Percentiles rank a stretch among this genome's conserved stretches.
phyloP scores from a whole-genome alignment of 2,113 vertebrate genomes.

The Mugil cephalus region DNA sequence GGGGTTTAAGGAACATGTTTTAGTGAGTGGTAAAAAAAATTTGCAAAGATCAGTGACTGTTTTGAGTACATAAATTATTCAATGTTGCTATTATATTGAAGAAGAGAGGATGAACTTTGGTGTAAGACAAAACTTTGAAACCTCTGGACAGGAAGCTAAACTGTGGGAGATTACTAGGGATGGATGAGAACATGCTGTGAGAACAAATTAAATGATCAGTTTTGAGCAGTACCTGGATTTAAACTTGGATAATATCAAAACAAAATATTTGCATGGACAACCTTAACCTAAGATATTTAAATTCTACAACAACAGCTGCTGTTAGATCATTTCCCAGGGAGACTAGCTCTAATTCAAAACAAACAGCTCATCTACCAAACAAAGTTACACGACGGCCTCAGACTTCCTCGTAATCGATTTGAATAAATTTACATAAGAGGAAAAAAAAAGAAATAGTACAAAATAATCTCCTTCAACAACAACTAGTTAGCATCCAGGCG shows the following conservation, averaged over 20 bases:
- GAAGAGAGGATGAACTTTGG: too few relatives aligned
- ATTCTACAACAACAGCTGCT: not conserved
- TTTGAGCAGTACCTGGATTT: not conserved
- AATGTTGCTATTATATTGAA: too few relatives aligned
- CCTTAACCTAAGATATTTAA: not conserved
- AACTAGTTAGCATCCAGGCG: not conserved
- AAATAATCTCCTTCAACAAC: not conserved
- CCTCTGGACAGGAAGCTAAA: too few relatives aligned
- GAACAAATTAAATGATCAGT: not conserved
- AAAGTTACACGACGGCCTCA: not conserved
- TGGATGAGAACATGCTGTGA: too few relatives aligned
- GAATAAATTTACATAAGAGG: not conserved
- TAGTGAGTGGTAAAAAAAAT: conserved; percentile 38
- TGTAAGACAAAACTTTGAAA: too few relatives aligned
- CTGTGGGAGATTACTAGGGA: not conserved
- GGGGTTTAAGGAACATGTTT: conserved; percentile 78
- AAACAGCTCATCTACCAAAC: conserved; percentile 17
- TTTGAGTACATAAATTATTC: too few relatives aligned
- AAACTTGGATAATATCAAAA: not conserved
- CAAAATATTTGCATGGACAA: too few relatives aligned
- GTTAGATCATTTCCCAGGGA: not conserved
- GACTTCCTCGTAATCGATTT: not conserved
- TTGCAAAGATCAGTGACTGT: too few relatives aligned
- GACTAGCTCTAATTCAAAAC: not conserved
- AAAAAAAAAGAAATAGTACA: not conserved